Evolutionary conservation across 1,140 invertebrate genomes (phyloP).

Genomic region (Bombus breviceps): DNA sequence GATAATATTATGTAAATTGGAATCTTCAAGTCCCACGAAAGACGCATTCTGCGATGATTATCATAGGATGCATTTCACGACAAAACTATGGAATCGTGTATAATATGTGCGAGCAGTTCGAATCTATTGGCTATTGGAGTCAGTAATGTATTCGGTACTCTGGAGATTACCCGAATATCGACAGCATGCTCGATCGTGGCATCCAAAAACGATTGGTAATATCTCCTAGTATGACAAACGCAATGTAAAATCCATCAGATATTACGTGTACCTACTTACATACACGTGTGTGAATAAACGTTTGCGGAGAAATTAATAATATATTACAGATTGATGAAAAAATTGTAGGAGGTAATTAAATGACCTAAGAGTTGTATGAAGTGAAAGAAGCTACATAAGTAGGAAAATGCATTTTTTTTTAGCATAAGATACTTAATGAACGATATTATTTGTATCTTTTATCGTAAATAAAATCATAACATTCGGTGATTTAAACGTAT

Average conservation of each 20-base stretch:
- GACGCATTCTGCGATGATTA: neutral
- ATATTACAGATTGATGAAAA: neutral
- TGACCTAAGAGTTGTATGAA: no score
- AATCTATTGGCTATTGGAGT: slow-evolving; percentile 32
- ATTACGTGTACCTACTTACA: neutral
- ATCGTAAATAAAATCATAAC: no score
- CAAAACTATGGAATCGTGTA: neutral
- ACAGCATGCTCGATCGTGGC: neutral
- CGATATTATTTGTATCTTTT: no score
- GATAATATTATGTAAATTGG: neutral
- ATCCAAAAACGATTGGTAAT: slow-evolving; percentile 7
- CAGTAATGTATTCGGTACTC: slow-evolving; percentile 48
- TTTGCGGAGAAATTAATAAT: no score
- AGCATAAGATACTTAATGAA: no score
- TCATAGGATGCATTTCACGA: neutral
- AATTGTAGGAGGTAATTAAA: no score
- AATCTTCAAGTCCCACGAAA: neutral
- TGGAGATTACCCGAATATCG: slow-evolving; percentile 63
- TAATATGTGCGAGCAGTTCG: slow-evolving; percentile 11
- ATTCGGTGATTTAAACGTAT: no score
- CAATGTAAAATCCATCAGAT: neutral
- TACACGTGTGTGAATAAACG: no score
- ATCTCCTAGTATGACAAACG: neutral
- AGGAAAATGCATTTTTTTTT: no score
- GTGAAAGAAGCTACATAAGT: no score